phyloP scores from a whole-genome alignment of 2,113 vertebrate species.

The Microtus ochrogaster region DNA sequence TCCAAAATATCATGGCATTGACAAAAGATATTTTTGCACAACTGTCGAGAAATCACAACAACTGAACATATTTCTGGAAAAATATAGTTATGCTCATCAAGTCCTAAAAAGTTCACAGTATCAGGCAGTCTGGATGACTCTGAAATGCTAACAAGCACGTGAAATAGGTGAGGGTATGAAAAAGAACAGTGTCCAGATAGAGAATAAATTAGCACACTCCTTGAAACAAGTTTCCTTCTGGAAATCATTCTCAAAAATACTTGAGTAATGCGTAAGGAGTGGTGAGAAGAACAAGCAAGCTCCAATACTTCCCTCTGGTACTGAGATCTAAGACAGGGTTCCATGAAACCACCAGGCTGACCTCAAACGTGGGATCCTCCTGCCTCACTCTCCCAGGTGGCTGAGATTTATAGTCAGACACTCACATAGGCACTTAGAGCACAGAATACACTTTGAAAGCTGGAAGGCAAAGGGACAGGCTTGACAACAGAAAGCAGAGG shows the following conservation, averaged over 20 bases:
- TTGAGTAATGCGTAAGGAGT: no score
- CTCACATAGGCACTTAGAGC: not conserved
- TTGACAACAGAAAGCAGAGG: not conserved
- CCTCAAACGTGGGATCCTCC: not conserved
- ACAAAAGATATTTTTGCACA: conserved; percentile 3
- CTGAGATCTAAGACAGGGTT: not conserved
- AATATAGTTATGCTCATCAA: not conserved
- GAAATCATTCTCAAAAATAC: not conserved
- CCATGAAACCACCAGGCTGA: not conserved
- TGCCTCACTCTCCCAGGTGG: not conserved
- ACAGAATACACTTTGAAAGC: not conserved
- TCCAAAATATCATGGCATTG: conserved; percentile 32
- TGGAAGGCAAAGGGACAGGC: not conserved
- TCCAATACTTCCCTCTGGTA: not conserved
- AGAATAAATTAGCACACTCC: not conserved
- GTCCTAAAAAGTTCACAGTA: conserved; percentile 17
- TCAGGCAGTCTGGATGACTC: not conserved
- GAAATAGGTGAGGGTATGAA: not conserved
- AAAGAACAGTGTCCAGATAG: not conserved
- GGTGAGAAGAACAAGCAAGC: not conserved
- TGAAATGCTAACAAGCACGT: not conserved
- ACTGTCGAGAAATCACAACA: conserved; percentile 41
- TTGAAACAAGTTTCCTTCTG: not conserved
- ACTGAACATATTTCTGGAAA: conserved; percentile 16
- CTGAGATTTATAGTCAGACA: not conserved